Base-by-base conservation (phyloP, 1,140 invertebrate genomes). In the Matsumurasca onukii region DNA sequence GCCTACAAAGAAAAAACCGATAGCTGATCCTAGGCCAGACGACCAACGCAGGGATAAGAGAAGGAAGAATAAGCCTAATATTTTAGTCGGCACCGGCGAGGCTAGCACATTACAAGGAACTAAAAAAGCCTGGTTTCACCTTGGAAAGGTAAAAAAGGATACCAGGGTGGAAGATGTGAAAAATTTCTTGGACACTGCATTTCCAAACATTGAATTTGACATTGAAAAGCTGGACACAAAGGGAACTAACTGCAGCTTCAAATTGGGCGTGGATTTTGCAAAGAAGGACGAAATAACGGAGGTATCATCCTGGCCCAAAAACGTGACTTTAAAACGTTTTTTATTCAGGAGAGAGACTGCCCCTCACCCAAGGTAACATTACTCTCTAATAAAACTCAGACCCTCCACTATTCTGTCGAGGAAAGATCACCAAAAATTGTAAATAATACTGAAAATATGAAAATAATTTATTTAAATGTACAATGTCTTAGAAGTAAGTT, bases 171-270 rank as follows among this genome's bases (percentile, higher is more conserved):
- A 45, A 17, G 17, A 9, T 45, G 34, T 45, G 17, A 45, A 17
- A 51, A 61, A 45, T 12, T 29, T 48, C 9, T 9, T 66, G 22
- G 2, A 15, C 17, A 22, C 30, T 29, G n/a, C 13, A 15, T n/a
- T 27, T 29, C 49, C 20, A 3, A 25, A n/a, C n/a, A n/a, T n/a
- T n/a, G n/a, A n/a, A n/a, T n/a, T n/a, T n/a, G n/a, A n/a, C n/a
- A 66, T 55, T 67, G 31, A 30, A 69, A 45, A 45, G 17, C 34
- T 45, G 9, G 34, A 45, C 34, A 45, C 34, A 17, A 45, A 45
- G 34, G 24, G 9, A 61, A 52, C 17, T 45, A 45, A 45, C 17
- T 9, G 17, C 9, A 45, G 34, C 34, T 45, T 45, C 34, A 45
- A 45, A 45, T 17, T 45, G 9, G 34, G 34, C 17, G 34, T 45